Base-by-base conservation (phyloP, 1,140 invertebrate species). In the Leptinotarsa texana region DNA sequence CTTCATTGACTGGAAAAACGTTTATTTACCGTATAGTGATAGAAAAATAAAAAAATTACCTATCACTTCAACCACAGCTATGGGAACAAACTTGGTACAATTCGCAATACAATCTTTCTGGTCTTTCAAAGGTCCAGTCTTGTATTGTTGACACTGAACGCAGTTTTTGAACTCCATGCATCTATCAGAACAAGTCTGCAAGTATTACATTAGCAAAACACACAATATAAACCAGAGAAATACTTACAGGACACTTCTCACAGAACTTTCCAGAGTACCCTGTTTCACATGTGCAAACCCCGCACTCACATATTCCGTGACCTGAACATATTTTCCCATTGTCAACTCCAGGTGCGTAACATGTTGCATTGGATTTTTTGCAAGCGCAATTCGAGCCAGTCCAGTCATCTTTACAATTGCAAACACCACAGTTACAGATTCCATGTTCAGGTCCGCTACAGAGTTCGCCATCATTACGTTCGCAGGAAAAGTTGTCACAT, bases 101-200 rank as follows among this genome's bases (percentile, higher is more conserved):
- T 90, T 91, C 13, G 77, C 84, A 13, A 83, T 83, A 78, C 89
- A 89, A 33, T 89, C 87, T 86, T 82, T 77, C 13, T 68, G 85
- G 48, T 87, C 80, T 17, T 84, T 86, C n/a, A 90, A 84, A 21
- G 87, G 85, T 70, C 92, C 93, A 63, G 90, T 90, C 75, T 91
- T 85, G 80, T 92, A 91, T 61, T 90, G 88, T 77, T 89, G 85
- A 81, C 94, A 95, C 80, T 93, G 89, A 8, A 95, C 94, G 85
- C 94, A 95, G 17, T 90, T 87, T 79, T 91, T 91, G 78, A 94
- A 91, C 63, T 92, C 89, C 27, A 89, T 85, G 84, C 95, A 97
- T 75, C 88, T 85, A 66, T 89, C 91, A 15, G 90, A 89, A 83
- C 94, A 95, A 11, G 91, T 92, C 91, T 93, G 76, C 47, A 86